These are phyloP conservation scores for Timandra comae DNA, from an alignment of 2,888 invertebrate genomes.

Conservation along the genomic window DNA sequence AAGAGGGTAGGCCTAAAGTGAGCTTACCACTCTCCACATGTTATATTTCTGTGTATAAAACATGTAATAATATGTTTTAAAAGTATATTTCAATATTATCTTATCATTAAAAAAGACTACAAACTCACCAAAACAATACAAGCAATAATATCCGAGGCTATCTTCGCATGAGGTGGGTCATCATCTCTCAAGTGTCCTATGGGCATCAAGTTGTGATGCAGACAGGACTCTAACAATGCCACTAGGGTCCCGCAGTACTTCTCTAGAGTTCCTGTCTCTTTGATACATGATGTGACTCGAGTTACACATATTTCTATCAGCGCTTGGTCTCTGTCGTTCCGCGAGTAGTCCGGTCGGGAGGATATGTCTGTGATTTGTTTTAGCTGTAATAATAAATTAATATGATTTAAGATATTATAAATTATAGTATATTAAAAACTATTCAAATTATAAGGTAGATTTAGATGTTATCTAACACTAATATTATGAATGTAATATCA, in stretches of 20 bases:
- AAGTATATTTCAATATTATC: too few relatives aligned
- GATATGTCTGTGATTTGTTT: conserved; percentile 88
- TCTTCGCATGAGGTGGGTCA: conserved; percentile 97
- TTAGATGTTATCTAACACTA: too few relatives aligned
- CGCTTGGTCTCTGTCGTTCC: conserved; percentile 94
- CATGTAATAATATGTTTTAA: too few relatives aligned
- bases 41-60: too few relatives aligned
- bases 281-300: conserved; percentile 91
- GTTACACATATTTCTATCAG: conserved; percentile 97
- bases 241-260: conserved; percentile 90
- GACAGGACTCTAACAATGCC: conserved; percentile 88
- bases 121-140: conserved; percentile 94
- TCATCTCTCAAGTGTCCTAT: conserved; percentile 81
- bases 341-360: conserved; percentile 87
- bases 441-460: too few relatives aligned
- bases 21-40: too few relatives aligned
- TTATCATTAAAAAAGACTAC: too few relatives aligned
- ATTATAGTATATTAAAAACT: too few relatives aligned
- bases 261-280: conserved; percentile 91
- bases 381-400: conserved; percentile 61
- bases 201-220: conserved; percentile 92
- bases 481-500: neutral
- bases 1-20: too few relatives aligned
- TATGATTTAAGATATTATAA: neutral
- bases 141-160: conserved; percentile 95